A percentile compares a stretch with the other conserved stretches of the same genome.
These are phyloP conservation scores for Lasioglossum pauxillum DNA, from an alignment of 2,888 invertebrate genomes.

Conservation along the genomic window DNA sequence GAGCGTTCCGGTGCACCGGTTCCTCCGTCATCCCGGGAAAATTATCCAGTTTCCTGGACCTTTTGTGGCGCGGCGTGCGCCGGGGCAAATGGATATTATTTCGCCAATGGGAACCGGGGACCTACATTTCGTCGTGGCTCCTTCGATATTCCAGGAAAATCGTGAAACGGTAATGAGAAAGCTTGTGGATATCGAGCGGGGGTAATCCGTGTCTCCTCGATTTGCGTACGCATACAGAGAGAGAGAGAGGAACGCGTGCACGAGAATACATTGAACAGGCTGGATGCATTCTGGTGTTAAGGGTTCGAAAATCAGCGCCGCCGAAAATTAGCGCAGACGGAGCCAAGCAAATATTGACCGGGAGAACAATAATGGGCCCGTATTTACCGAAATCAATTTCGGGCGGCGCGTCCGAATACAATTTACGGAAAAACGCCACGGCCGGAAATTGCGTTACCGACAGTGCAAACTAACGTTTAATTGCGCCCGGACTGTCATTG, in stretches of 20 bases:
- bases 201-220: slow-evolving; percentile 9
- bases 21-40: slow-evolving; percentile 61
- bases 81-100: slow-evolving; percentile 64
- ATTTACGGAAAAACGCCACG: slow-evolving; percentile 56
- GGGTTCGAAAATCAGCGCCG: slow-evolving; percentile 3
- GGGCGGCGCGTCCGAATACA: slow-evolving; percentile 41
- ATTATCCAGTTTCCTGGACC: slow-evolving; percentile 72
- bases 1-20: slow-evolving; percentile 34
- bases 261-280: neutral
- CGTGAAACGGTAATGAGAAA: neutral
- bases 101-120: slow-evolving; percentile 50
- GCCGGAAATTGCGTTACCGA: slow-evolving; percentile 63
- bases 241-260: neutral
- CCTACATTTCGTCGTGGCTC: slow-evolving; percentile 71
- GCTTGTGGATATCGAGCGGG: neutral
- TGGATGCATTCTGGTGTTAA: neutral
- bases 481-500: slow-evolving; percentile 61
- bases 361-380: slow-evolving; percentile 41
- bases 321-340: slow-evolving; percentile 19
- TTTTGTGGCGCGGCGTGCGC: slow-evolving; percentile 68
- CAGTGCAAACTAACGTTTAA: slow-evolving; percentile 68
- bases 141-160: slow-evolving; percentile 4
- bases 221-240: neutral
- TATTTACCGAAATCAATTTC: slow-evolving; percentile 54
- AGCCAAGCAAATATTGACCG: slow-evolving; percentile 43